Conservation (phyloP, 2,888 invertebrate species). For the Xestia sexstrigata region DNA sequence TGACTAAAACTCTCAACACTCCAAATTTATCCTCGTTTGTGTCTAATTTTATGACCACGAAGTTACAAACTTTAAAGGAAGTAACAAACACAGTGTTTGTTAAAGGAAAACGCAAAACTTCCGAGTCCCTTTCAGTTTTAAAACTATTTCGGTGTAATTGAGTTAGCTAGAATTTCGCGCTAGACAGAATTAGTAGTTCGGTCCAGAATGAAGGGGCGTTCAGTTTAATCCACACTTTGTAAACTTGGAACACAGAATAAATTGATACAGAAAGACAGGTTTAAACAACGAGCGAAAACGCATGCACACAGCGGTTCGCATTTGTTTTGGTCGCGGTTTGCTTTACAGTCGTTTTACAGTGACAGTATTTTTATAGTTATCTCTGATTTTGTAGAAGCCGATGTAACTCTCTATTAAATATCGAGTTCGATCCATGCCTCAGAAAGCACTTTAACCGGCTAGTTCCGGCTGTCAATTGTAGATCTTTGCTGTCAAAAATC, state of each 20-base stretch:
- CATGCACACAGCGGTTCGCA: not conserved
- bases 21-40: conserved; percentile 8
- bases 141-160: conserved; percentile 73
- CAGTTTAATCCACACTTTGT: conserved; percentile 62
- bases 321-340: not conserved
- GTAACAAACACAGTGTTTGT: conserved; percentile 30
- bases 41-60: conserved; percentile 24
- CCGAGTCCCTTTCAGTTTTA: conserved; percentile 67
- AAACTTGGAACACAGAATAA: conserved; percentile 21
- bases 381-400: not conserved
- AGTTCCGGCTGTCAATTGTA: not conserved
- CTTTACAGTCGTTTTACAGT: not conserved
- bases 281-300: not conserved
- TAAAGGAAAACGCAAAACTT: conserved; percentile 37
- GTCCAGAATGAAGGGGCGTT: conserved; percentile 46
- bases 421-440: not conserved
- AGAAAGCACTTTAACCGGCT: not conserved
- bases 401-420: not conserved
- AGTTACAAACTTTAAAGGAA: conserved; percentile 20
- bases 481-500: not conserved
- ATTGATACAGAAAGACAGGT: not conserved
- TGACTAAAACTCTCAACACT: conserved; percentile 17
- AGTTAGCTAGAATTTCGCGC: conserved; percentile 67
- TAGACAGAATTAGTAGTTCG: conserved; percentile 57
- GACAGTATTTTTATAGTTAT: not conserved